Evolutionary conservation across 2,888 invertebrate genomes (phyloP), one percentile per base, ranked within the genome.

Genomic region (Allygus modestus): DNA sequence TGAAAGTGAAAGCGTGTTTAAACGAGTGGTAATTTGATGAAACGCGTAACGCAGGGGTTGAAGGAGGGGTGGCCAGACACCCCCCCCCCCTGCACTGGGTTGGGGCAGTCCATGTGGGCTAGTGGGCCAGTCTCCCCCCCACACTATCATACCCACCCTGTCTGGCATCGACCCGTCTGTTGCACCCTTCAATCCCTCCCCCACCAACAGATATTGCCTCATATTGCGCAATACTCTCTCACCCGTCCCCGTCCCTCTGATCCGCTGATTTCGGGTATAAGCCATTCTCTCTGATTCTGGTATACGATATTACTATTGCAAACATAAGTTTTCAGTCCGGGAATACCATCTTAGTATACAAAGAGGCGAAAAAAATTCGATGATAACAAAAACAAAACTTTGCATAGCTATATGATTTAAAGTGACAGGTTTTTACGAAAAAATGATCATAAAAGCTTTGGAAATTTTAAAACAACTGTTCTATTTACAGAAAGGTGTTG

Each of bases 21-120:
- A 41, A 12, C 23, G 71, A 71, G 71, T 37, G 41, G 41, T 37
- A 71, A 41, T 71, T 71, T 71, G 20, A 41, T 41, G 41, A 71
- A 71, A 71, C 23, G 71, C 41, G 41, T 71, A 41, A 37, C 71
- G 12, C 15, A 11, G 41, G 41, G 71, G 71, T 20, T 69, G 71
- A 20, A 23, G 33, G 23, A 33, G 41, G 73, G 41, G 43, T 1
- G 11, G 11, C 2, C 23, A 5, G 23, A 43, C 9, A 20, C 28
- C 31, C n/a, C 73, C 20, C 69, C 33, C 37, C 73, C 20, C 0
- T 28, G 1, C 23, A 1, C 20, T 2, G 73, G 12, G 46, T 77
- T 77, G 77, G 77, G 77, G 77, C 77, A 77, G 77, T 77, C 77
- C 77, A 77, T 77, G 15, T 77, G 77, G 77, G 77, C 77, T 77